phyloP scores from a whole-genome alignment of 2,113 vertebrate genomes.

The Bubo blakistoni region DNA sequence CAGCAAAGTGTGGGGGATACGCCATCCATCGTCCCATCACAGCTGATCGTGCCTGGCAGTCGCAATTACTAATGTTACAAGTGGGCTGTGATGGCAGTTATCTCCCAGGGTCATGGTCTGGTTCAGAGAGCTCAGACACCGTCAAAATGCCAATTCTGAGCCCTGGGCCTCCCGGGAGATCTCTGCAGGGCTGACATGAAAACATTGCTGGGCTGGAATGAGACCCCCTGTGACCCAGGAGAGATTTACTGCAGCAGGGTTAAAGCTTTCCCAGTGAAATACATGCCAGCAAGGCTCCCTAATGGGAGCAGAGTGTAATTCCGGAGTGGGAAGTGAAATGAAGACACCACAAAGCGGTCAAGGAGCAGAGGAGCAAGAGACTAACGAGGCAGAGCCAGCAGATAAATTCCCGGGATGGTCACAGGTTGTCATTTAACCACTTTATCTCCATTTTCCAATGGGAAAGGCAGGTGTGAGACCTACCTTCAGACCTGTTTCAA shows the following conservation, averaged over 20 bases:
- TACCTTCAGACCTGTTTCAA: fast-evolving
- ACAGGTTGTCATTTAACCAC: background rate
- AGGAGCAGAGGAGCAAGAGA: background rate
- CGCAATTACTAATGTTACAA: background rate
- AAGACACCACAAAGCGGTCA: background rate
- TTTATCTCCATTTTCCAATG: background rate
- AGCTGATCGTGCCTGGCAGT: background rate
- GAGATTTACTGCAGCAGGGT: conserved; percentile 28
- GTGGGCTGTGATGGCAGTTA: background rate
- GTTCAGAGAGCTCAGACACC: background rate
- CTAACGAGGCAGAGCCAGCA: background rate
- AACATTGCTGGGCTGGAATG: conserved; percentile 23
- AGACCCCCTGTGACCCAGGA: background rate
- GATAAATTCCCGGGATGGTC: background rate
- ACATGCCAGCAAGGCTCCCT: background rate
- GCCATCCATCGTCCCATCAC: fast-evolving
- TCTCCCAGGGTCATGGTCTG: background rate
- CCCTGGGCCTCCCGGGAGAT: background rate
- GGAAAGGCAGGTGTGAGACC: fast-evolving
- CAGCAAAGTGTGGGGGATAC: fast-evolving
- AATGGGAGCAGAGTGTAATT: background rate
- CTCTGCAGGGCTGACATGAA: background rate
- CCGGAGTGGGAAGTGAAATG: background rate
- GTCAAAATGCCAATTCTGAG: background rate
- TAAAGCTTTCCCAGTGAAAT: conserved; percentile 32